Base-by-base conservation (phyloP, 2,888 invertebrate genomes). In the Nymphalis urticae region DNA sequence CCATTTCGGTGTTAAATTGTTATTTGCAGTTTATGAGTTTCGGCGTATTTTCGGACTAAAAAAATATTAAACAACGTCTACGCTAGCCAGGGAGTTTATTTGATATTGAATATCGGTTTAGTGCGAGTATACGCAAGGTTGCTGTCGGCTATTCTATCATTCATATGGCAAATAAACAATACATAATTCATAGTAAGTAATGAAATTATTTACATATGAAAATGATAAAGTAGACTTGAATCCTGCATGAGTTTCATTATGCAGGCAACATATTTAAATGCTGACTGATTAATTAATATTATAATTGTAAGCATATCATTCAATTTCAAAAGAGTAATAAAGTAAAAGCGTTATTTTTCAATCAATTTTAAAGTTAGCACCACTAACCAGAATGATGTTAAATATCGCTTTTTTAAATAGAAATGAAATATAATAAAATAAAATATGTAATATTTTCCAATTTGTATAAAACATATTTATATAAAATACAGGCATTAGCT, bases 1-100 rank as follows among this genome's bases (percentile, higher is more conserved):
- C 74, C 77, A 72, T 73, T 76, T 71, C 72, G 66, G 63, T 74
- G 73, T 66, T 68, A 68, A 69, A 69, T 70, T 72, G 66, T 73
- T 70, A 68, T 73, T 73, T 67, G 62, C 70, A 74, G 58, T 65
- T 62, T 64, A 59, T 66, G 32, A 64, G 51, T 67, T 65, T 36
- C 17, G 7, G 17, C 16, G 56, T 32, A 8, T 16, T 24, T 32
- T 56, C 8, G 16, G 21, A 56, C 17, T 16, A 16, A 53, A 16
- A 21, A 53, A 24, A 36, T 32, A 32, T 56, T 19, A 9, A n/a
- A 7, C 9, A 36, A 36, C 21, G 5, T 56, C 56, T 17, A n/a
- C 16, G n/a, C 0, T 17, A 17, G 9, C 27, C 8, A 9, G 9
- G 32, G n/a, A 7, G 6, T 7, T 32, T n/a, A 32, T 36, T 59